Conservation (phyloP, 2,113 vertebrate species). For the Phaethornis superciliosus region DNA sequence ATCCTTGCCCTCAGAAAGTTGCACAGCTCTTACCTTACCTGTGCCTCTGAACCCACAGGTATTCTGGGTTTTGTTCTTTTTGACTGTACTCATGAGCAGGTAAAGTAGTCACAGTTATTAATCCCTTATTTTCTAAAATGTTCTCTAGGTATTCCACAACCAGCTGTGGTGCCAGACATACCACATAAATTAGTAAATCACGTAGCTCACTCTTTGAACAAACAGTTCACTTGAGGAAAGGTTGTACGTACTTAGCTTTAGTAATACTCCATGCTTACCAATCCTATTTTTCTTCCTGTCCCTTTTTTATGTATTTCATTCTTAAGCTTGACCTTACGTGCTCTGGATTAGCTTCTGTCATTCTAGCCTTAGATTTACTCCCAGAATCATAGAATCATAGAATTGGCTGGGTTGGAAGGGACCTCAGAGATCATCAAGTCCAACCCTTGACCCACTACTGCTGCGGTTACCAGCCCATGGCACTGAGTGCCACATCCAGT, state of each 20-base stretch:
- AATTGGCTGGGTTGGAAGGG: too few relatives aligned
- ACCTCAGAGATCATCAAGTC: too few relatives aligned
- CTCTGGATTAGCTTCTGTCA: neutral
- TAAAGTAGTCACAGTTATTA: neutral
- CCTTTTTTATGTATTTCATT: neutral
- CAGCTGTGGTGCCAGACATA: neutral
- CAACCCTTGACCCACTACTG: too few relatives aligned
- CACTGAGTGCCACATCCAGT: too few relatives aligned
- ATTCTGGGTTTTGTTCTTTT: neutral
- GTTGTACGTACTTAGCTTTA: neutral
- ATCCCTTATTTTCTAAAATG: neutral
- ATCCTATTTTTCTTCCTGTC: neutral
- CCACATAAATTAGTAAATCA: neutral
- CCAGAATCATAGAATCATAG: too few relatives aligned
- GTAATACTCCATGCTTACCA: neutral
- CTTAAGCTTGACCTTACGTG: neutral
- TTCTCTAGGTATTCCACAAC: neutral
- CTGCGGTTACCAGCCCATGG: too few relatives aligned
- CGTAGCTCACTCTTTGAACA: neutral
- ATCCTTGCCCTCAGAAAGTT: neutral
- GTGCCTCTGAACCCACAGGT: neutral
- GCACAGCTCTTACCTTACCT: neutral
- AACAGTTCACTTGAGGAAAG: neutral
- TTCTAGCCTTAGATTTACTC: neutral
- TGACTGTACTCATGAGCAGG: neutral